Conservation (phyloP, 2,113 vertebrate species). For the Acanthochromis polyacanthus region DNA sequence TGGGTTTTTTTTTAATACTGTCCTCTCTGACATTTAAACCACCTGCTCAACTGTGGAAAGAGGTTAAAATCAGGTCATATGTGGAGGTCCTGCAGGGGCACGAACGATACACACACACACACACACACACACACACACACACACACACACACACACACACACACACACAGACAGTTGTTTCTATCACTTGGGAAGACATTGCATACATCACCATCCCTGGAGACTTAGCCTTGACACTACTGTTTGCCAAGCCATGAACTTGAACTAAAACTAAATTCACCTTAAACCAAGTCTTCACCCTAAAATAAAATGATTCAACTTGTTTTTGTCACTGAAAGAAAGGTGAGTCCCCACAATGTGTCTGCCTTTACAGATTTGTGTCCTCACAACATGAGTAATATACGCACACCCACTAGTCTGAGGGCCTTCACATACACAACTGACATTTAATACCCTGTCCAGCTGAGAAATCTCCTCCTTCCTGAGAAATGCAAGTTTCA, state of each 20-base stretch:
- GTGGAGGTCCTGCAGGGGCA: conserved; percentile 22
- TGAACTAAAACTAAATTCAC: neutral
- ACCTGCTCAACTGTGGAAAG: conserved; percentile 29
- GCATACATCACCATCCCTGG: neutral
- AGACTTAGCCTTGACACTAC: neutral
- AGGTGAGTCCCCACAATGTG: neutral
- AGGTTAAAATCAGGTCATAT: conserved; percentile 13
- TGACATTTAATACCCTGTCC: conserved; percentile 27
- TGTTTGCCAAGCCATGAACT: neutral
- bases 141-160: conserved; percentile 11
- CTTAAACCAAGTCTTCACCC: neutral
- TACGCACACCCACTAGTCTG: conserved; percentile 3
- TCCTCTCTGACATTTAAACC: neutral
- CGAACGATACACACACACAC: neutral
- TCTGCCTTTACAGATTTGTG: neutral
- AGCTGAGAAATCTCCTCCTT: neutral
- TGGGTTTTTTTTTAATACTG: neutral
- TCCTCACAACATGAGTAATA: neutral
- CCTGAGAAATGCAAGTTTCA: conserved; percentile 37
- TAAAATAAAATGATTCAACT: neutral
- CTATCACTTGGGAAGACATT: neutral
- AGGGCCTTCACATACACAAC: conserved; percentile 13
- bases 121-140: conserved; percentile 1
- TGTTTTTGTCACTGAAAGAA: too few species aligned
- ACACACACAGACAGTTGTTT: conserved; percentile 8